Conservation (phyloP, 1,140 invertebrate species). For the Sarcophaga bullata region DNA sequence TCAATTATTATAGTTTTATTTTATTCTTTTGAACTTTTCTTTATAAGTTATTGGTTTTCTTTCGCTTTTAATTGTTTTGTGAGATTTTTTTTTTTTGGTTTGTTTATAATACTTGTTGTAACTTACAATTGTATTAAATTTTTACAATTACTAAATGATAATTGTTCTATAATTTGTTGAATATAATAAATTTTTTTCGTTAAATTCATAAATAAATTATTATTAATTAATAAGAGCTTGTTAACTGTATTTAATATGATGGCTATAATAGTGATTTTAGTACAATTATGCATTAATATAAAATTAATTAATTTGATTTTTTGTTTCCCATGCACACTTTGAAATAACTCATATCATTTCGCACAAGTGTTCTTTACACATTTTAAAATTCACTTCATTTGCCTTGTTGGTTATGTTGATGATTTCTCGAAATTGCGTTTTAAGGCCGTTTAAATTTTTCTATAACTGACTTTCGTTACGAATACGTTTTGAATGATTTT, state of each 20-base stretch:
- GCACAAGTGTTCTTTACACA: constrained; percentile 13
- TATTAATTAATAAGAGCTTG: constrained; percentile 27
- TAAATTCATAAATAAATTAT: constrained; percentile 5
- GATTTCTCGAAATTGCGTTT: no score
- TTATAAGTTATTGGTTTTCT: not conserved
- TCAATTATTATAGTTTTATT: not conserved
- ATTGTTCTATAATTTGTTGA: constrained; percentile 28
- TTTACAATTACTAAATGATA: constrained; percentile 19
- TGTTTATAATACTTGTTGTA: not conserved
- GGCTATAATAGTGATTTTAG: not conserved
- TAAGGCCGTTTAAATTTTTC: no score
- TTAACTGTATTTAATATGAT: constrained; percentile 23
- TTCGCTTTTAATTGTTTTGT: not conserved
- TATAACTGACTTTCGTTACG: no score
- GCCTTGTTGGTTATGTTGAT: not conserved
- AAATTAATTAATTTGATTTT: constrained; percentile 28
- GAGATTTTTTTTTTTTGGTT: not conserved
- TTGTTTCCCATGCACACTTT: constrained; percentile 37
- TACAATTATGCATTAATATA: constrained; percentile 30
- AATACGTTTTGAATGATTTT: no score
- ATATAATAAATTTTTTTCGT: not conserved
- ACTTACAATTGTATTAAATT: not conserved
- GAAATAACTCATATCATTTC: constrained; percentile 38
- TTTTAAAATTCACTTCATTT: constrained; percentile 3
- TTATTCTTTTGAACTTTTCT: not conserved